phyloP scores from a whole-genome alignment of 1,140 invertebrate genomes.

The Epicauta chinensis region DNA sequence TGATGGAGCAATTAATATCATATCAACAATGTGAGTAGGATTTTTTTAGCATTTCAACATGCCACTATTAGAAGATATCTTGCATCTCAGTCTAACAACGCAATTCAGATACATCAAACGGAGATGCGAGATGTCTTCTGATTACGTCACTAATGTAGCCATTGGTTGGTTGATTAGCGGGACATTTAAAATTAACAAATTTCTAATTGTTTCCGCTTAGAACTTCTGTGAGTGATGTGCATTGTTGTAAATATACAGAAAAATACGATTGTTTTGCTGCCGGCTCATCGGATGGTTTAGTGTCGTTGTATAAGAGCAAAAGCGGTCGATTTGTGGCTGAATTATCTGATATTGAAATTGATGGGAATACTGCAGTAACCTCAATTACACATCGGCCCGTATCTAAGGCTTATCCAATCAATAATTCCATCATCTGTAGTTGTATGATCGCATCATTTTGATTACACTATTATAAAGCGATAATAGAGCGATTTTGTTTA shows the following conservation, averaged over 20 bases:
- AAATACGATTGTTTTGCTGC: constrained; percentile 48
- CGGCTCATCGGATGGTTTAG: constrained; percentile 50
- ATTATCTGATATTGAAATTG: constrained; percentile 49
- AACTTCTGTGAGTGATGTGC: constrained; percentile 36
- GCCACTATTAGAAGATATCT: no score
- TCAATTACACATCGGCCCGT: constrained; percentile 52
- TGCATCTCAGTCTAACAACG: no score
- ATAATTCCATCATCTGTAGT: constrained; percentile 48
- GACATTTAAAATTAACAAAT: no score
- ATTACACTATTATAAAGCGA: constrained; percentile 1
- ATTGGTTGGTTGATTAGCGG: no score
- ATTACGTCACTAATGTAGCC: no score
- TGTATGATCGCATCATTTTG: constrained; percentile 43
- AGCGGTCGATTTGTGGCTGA: constrained; percentile 41
- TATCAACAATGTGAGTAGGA: no score
- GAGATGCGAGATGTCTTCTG: no score
- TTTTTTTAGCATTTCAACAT: no score
- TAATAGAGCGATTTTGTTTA: background rate
- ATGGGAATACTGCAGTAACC: constrained; percentile 49
- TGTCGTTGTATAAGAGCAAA: constrained; percentile 47
- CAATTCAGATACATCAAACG: no score
- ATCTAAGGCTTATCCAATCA: constrained; percentile 49
- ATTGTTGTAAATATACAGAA: constrained; percentile 56
- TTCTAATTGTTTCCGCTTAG: no score
- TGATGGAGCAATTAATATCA: no score